These are phyloP conservation scores for Anolis sagrei DNA, from an alignment of 2,113 vertebrate genomes.

Conservation along the genomic window DNA sequence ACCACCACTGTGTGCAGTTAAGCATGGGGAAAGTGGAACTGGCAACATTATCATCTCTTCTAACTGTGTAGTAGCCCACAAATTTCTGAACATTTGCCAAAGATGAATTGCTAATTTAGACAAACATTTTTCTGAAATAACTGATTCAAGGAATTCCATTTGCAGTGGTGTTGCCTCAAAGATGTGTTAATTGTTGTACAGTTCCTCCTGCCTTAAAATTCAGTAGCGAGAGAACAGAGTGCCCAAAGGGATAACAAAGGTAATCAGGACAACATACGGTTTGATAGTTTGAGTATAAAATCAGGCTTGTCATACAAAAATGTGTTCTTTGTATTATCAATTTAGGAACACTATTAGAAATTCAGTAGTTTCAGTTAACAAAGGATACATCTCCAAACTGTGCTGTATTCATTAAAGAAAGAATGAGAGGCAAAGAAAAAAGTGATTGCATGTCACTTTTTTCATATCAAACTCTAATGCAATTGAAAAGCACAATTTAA, in stretches of 20 bases:
- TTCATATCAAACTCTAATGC: background rate
- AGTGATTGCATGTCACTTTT: conserved; percentile 40
- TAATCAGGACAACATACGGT: conserved; percentile 48
- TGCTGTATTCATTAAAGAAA: conserved; percentile 23
- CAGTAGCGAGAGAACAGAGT: background rate
- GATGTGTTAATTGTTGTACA: background rate
- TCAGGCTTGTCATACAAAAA: conserved; percentile 49
- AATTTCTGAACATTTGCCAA: conserved; percentile 35
- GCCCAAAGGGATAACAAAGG: conserved; percentile 46
- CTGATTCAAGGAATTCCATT: conserved; percentile 36
- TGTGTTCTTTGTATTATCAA: conserved; percentile 49
- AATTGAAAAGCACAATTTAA: background rate
- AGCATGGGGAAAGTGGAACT: too few relatives aligned
- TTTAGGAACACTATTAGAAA: conserved; percentile 65
- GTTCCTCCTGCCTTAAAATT: background rate
- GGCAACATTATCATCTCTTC: too few relatives aligned
- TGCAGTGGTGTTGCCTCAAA: conserved; percentile 20
- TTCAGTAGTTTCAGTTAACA: conserved; percentile 55
- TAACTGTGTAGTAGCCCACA: background rate
- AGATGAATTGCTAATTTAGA: conserved; percentile 29
- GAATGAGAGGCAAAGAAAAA: conserved; percentile 1
- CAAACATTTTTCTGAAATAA: conserved; percentile 26
- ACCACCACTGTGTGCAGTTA: too few relatives aligned
- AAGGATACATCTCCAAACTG: conserved; percentile 45
- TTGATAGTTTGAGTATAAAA: conserved; percentile 45